Evolutionary conservation across 2,113 vertebrate genomes (phyloP).

Genomic region (Trochalopteron elliotii): DNA sequence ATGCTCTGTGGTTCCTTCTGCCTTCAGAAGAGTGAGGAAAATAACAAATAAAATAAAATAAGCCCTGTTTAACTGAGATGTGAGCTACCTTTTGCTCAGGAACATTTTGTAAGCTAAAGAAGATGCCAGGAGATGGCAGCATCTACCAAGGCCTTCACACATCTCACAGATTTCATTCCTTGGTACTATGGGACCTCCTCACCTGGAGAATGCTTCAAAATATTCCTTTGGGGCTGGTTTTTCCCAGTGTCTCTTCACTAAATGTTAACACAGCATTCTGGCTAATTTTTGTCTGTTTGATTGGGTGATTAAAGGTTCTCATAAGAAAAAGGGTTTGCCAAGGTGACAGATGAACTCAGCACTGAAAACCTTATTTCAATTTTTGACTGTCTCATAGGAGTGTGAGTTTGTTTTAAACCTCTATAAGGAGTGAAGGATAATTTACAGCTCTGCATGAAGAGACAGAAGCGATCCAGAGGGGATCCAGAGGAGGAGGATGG

Average conservation of each 20-base stretch:
- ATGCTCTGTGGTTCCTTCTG: background rate
- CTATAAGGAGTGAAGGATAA: background rate
- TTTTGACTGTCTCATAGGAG: background rate
- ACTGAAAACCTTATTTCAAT: background rate
- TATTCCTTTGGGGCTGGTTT: background rate
- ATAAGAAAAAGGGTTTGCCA: background rate
- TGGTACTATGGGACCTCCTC: background rate
- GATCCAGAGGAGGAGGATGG: background rate
- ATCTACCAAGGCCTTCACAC: background rate
- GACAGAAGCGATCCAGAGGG: constrained; percentile 16
- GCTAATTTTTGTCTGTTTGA: background rate
- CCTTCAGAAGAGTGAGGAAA: background rate
- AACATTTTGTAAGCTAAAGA: background rate
- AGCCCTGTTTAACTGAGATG: background rate
- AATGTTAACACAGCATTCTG: background rate
- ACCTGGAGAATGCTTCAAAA: background rate
- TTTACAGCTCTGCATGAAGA: background rate
- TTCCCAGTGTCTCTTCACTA: background rate
- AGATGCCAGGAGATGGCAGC: constrained; percentile 63
- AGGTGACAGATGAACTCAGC: background rate
- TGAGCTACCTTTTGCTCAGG: background rate
- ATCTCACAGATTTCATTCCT: background rate
- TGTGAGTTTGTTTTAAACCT: background rate
- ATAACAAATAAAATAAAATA: background rate
- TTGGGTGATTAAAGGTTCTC: background rate